phyloP scores from a whole-genome alignment of 2,797 vertebrate genomes.

The Muscicapa striata region DNA sequence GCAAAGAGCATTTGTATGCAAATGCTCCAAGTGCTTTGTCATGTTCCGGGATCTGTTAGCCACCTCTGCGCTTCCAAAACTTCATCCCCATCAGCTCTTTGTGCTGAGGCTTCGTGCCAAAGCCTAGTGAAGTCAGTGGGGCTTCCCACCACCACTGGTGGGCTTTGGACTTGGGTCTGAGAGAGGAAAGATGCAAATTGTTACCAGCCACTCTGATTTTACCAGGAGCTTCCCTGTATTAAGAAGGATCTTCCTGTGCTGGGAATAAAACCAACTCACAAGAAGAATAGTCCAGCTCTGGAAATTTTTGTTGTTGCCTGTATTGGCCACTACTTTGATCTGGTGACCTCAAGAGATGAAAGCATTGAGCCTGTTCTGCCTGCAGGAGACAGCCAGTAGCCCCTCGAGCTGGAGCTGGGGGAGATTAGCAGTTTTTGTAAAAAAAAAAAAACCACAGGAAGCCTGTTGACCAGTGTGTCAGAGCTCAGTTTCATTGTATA shows the following conservation, averaged over 20 bases:
- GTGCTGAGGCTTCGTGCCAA: neutral
- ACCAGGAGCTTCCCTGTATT: neutral
- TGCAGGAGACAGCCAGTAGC: neutral
- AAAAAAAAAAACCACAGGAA: neutral
- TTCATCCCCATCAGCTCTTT: neutral
- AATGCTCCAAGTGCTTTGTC: neutral
- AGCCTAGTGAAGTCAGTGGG: neutral
- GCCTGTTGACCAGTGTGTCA: neutral
- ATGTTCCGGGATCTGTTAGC: constrained; percentile 6
- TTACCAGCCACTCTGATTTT: neutral
- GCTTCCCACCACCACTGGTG: neutral
- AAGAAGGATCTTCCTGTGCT: neutral
- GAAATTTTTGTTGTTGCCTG: neutral
- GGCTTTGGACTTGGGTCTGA: neutral
- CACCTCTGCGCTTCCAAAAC: neutral
- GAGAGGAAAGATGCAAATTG: neutral
- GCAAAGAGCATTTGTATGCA: constrained; percentile 18
- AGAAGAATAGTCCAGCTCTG: neutral
- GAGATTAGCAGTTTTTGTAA: neutral
- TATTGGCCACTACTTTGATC: neutral
- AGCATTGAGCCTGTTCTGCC: neutral
- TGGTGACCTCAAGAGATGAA: neutral
- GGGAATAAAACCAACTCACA: neutral
- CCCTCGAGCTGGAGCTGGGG: neutral
- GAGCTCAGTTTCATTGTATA: neutral